A percentile compares a stretch with the other conserved stretches of the same genome.
Evolutionary conservation across 1,140 invertebrate species (phyloP).

Genomic region (Philopotamus ludificatus): DNA sequence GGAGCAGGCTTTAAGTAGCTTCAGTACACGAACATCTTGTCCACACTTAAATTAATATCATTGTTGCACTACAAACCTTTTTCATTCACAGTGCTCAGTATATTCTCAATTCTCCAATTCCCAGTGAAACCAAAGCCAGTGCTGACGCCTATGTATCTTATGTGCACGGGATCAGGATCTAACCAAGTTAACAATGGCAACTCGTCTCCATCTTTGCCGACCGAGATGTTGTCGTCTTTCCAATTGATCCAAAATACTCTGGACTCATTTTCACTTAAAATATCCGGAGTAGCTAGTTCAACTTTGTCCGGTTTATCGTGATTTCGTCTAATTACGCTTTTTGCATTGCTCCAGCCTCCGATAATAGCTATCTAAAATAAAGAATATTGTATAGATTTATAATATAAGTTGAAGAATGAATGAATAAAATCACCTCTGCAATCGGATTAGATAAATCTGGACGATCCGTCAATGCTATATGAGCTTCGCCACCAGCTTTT

Average conservation of each 20-base stretch:
- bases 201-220: slow-evolving; percentile 67
- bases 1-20: too few species aligned
- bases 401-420: too few species aligned
- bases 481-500: slow-evolving; percentile 74
- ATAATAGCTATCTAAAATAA: neutral
- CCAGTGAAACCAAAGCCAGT: too few species aligned
- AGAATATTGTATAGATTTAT: too few species aligned
- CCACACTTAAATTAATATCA: too few species aligned
- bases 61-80: too few species aligned
- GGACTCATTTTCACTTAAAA: slow-evolving; percentile 67
- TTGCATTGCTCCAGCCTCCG: neutral
- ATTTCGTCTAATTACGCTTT: neutral
- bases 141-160: slow-evolving; percentile 73
- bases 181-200: slow-evolving; percentile 68
- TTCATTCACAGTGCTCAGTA: too few species aligned
- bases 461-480: slow-evolving; percentile 69
- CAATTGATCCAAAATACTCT: slow-evolving; percentile 83
- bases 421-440: too few species aligned
- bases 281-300: slow-evolving; percentile 66
- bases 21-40: too few species aligned
- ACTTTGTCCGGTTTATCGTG: slow-evolving; percentile 46
- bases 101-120: too few species aligned
- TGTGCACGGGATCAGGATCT: slow-evolving; percentile 66
- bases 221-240: slow-evolving; percentile 64
- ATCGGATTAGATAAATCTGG: slow-evolving; percentile 69